Percentiles rank a stretch among this genome's conserved stretches.
These are phyloP conservation scores for Rattus norvegicus DNA, from an alignment of 2,113 vertebrate species.

Conservation along the genomic window DNA sequence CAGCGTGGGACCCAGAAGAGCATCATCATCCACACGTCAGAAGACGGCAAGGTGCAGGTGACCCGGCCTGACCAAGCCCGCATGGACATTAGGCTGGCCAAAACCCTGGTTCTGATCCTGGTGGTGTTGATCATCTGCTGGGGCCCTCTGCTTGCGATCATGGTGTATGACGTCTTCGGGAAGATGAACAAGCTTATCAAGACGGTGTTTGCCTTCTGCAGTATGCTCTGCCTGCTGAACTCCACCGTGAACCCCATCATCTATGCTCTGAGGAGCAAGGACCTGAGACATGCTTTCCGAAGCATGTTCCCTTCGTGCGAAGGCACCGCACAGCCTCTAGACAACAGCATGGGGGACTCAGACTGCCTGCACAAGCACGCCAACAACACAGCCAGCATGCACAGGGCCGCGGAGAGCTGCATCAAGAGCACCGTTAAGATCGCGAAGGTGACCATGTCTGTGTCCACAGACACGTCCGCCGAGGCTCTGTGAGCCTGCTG, in stretches of 20 bases:
- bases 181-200: conserved; percentile 98
- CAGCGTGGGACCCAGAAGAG: conserved; percentile 98
- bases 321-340: conserved; percentile 93
- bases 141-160: conserved; percentile 98
- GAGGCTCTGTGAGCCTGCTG: conserved; percentile 93
- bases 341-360: conserved; percentile 97
- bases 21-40: conserved; percentile 95
- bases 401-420: conserved; percentile 96
- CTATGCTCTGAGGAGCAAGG: conserved; percentile 98
- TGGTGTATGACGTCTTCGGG: conserved; percentile 99
- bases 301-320: conserved; percentile 95
- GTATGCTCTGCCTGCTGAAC: conserved; percentile 98
- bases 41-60: conserved; percentile 97
- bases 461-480: conserved; percentile 98
- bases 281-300: conserved; percentile 97
- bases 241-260: conserved; percentile 99
- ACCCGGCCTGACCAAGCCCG: conserved; percentile 96
- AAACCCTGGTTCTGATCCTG: conserved; percentile 98
- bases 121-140: conserved; percentile 99
- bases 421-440: conserved; percentile 99
- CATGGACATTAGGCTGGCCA: conserved; percentile 99
- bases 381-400: conserved; percentile 91
- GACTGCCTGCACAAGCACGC: conserved; percentile 96
- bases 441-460: conserved; percentile 99
- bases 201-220: conserved; percentile 99